phyloP scores from a whole-genome alignment of 2,797 vertebrate species.

The Selene dorsalis region DNA sequence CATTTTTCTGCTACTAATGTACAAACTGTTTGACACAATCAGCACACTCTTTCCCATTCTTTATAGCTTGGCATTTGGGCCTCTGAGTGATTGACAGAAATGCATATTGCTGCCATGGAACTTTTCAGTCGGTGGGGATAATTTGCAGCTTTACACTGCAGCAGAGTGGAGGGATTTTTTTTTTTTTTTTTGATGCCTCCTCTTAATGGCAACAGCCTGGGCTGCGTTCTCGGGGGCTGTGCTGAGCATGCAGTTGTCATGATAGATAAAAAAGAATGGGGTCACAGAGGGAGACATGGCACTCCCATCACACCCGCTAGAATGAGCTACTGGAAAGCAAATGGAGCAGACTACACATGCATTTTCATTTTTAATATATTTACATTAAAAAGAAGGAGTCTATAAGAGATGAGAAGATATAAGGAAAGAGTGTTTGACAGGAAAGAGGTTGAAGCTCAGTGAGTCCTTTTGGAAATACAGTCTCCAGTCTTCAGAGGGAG shows the following conservation, averaged over 20 bases:
- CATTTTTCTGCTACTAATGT: conserved; percentile 62
- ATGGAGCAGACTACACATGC: conserved; percentile 20
- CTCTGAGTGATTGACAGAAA: conserved; percentile 66
- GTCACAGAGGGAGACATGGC: conserved; percentile 70
- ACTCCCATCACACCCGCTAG: conserved; percentile 41
- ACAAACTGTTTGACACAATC: conserved; percentile 71
- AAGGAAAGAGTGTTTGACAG: conserved; percentile 12
- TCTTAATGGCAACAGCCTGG: conserved; percentile 69
- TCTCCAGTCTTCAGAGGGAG: conserved; percentile 44
- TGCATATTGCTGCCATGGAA: conserved; percentile 62
- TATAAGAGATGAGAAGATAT: conserved; percentile 9
- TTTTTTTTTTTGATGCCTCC: conserved; percentile 67
- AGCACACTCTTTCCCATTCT: conserved; percentile 47
- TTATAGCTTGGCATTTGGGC: conserved; percentile 65
- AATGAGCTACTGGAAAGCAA: conserved; percentile 66
- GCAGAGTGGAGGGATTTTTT: conserved; percentile 23
- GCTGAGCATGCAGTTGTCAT: conserved; percentile 81
- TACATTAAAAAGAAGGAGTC: background rate
- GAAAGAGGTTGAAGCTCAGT: conserved; percentile 10
- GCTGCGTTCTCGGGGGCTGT: conserved; percentile 68
- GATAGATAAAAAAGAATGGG: conserved; percentile 77
- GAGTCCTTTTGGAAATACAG: conserved; percentile 35
- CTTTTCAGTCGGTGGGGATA: conserved; percentile 52
- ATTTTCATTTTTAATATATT: conserved; percentile 25
- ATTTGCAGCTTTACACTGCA: conserved; percentile 57